Evolutionary conservation across 2,888 invertebrate genomes (phyloP).

Genomic region (Athrips mouffetella): DNA sequence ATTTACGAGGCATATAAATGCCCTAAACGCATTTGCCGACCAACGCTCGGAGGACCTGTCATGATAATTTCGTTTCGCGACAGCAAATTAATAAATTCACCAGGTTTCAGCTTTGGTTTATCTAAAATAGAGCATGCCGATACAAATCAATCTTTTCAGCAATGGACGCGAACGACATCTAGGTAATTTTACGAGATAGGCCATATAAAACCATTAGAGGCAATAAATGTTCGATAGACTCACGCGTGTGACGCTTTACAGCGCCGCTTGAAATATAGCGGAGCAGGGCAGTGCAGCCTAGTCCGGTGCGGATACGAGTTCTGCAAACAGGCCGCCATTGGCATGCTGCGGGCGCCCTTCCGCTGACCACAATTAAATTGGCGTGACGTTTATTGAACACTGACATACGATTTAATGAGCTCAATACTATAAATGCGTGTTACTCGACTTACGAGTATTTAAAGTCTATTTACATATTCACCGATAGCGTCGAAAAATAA

Average conservation of each 20-base stretch:
- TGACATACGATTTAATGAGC: conserved; percentile 29
- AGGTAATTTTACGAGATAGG: conserved; percentile 47
- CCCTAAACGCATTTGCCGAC: background rate
- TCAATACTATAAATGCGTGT: conserved; percentile 8
- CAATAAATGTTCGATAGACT: conserved; percentile 50
- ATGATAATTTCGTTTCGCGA: conserved; percentile 25
- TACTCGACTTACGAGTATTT: conserved; percentile 13
- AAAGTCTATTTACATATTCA: conserved; percentile 30
- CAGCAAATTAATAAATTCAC: conserved; percentile 28
- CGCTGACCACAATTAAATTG: conserved; percentile 44
- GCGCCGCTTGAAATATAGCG: conserved; percentile 42
- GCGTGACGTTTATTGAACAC: conserved; percentile 35
- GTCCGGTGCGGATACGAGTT: conserved; percentile 27
- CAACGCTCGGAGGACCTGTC: conserved; percentile 3
- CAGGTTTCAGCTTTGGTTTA: conserved; percentile 21
- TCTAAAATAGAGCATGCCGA: conserved; percentile 31
- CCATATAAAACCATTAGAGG: conserved; percentile 57
- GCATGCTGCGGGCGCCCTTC: conserved; percentile 38
- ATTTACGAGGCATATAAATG: conserved; percentile 2
- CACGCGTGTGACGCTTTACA: conserved; percentile 48
- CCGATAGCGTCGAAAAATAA: conserved; percentile 34
- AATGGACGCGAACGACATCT: conserved; percentile 37
- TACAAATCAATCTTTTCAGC: conserved; percentile 40
- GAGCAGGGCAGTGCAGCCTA: conserved; percentile 13
- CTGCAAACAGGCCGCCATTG: conserved; percentile 36